Percentiles rank a stretch among this genome's conserved stretches.
These are phyloP conservation scores for Galeopterus variegatus DNA, from an alignment of 2,113 vertebrate genomes.

Conservation along the genomic window DNA sequence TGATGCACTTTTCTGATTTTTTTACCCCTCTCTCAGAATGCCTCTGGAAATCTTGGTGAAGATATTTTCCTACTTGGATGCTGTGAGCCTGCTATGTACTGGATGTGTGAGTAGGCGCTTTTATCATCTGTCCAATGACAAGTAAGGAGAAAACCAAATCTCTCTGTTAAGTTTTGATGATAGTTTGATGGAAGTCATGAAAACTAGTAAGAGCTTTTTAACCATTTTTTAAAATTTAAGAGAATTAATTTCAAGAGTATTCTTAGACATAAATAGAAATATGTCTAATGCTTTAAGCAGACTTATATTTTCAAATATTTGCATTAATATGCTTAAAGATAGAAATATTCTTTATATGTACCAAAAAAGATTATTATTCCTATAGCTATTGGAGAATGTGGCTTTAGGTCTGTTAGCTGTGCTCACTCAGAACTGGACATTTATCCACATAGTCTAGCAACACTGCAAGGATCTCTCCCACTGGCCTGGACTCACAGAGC, in stretches of 20 bases:
- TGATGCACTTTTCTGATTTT: not conserved
- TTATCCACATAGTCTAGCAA: not conserved
- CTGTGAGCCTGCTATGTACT: slow-evolving; percentile 88
- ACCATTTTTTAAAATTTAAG: slow-evolving; percentile 2
- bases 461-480: not conserved
- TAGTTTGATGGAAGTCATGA: not conserved
- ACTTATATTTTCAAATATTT: slow-evolving; percentile 19
- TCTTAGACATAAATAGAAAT: not conserved
- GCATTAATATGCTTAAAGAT: not conserved
- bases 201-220: not conserved
- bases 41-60: slow-evolving; percentile 93
- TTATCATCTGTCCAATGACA: slow-evolving; percentile 91
- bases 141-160: slow-evolving; percentile 89
- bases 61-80: slow-evolving; percentile 94
- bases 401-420: not conserved
- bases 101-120: slow-evolving; percentile 92
- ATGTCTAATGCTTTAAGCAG: not conserved
- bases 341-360: not conserved
- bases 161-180: not conserved
- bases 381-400: not conserved
- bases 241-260: slow-evolving; percentile 29
- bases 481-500: not conserved
- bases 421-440: not conserved
- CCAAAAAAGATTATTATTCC: not conserved
- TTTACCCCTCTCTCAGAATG: slow-evolving; percentile 88